Evolutionary conservation across 1,140 invertebrate genomes (phyloP).

Genomic region (Anastrepha obliqua): DNA sequence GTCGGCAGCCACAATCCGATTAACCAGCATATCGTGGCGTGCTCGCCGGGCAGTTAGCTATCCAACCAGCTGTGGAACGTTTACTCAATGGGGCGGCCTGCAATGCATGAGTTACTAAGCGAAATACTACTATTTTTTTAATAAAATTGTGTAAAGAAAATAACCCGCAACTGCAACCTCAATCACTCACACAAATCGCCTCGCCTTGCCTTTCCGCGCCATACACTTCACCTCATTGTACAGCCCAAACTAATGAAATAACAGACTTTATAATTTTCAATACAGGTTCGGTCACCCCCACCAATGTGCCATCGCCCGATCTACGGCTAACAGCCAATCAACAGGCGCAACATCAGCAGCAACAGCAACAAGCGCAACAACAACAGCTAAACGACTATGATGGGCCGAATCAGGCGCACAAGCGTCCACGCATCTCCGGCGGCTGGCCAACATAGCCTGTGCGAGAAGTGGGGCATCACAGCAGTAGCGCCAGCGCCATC

Average conservation of each 20-base stretch:
- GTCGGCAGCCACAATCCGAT: neutral
- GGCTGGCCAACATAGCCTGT: slow-evolving; percentile 87
- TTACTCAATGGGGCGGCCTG: too few relatives aligned
- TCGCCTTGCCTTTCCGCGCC: slow-evolving; percentile 13
- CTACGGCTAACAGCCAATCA: slow-evolving; percentile 74
- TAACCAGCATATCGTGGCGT: neutral
- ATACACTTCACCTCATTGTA: slow-evolving; percentile 18
- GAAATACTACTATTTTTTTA: neutral
- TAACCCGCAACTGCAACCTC: neutral
- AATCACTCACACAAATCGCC: neutral
- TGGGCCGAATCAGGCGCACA: slow-evolving; percentile 82
- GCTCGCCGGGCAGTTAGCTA: too few relatives aligned
- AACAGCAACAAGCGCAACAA: slow-evolving; percentile 66
- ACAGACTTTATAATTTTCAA: slow-evolving; percentile 74
- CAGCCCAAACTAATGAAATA: slow-evolving; percentile 52
- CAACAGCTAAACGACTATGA: slow-evolving; percentile 84
- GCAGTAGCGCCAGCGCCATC: slow-evolving; percentile 59
- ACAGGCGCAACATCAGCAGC: slow-evolving; percentile 67
- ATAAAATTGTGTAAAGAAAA: neutral
- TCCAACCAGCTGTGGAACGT: neutral
- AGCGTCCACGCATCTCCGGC: slow-evolving; percentile 87
- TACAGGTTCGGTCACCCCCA: slow-evolving; percentile 84
- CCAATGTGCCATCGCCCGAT: slow-evolving; percentile 83
- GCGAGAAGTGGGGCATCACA: slow-evolving; percentile 31
- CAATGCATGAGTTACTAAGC: neutral